Base-by-base conservation (phyloP, 2,888 invertebrate species). In the Chesias legatella region DNA sequence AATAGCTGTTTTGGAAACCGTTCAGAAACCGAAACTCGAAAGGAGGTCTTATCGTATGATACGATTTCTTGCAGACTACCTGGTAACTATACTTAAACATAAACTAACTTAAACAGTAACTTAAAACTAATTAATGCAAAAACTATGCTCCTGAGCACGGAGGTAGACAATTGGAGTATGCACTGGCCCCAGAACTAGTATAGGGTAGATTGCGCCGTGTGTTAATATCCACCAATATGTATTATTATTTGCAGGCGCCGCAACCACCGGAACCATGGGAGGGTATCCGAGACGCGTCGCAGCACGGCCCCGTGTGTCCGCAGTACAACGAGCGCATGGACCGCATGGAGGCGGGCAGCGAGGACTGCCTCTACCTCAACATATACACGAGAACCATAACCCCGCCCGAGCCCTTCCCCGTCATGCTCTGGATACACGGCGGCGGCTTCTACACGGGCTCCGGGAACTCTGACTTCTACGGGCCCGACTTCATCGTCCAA, bases 321-420 rank as follows among this genome's bases (percentile, higher is more conserved):
- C 88, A 88, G 56, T 85, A 72, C 67, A 84, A 88, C 57, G 84
- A 85, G 53, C 75, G 85, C 2, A 56, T 82, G 51, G 86, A 90
- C 42, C 79, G 89, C 8, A 78, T 79, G 7, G 86, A 90, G 22
- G 67, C 78, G 25, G 91, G 91, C 37, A 88, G 83, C 53, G 91
- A 91, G 60, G 91, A 92, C 64, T 94, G 94, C 49, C 88, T 94
- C 3, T 92, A 91, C 60, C 75, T 94, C 9, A 94, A 94, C 65
- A 90, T 94, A 0, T 94, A 91, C 67, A 89, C 91, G 5, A 75
- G 67, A 49, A 58, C 53, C 10, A 43, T 77, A 4, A 51, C 49
- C 1, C 70, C 74, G 1, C 5, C 58, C 1, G 35, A 43, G 26
- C 63, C 63, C 4, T 56, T 71, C 1, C 84, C 89, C 0, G 88